phyloP scores from a whole-genome alignment of 2,797 vertebrate genomes.

The Muraenolepis orangiensis region DNA sequence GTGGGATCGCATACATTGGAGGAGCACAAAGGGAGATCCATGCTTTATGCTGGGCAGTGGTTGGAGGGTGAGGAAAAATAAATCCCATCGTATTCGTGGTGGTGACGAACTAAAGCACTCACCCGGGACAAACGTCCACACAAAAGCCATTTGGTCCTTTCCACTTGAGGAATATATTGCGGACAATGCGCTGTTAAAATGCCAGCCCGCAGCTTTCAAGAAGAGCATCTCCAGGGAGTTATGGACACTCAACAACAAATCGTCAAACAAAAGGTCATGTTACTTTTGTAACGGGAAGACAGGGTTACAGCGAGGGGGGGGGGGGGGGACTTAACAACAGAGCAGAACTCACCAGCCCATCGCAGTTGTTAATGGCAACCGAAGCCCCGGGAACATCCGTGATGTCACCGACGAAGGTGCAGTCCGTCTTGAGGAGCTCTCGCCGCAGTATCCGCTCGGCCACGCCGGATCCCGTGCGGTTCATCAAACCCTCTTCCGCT shows the following conservation, averaged over 20 bases:
- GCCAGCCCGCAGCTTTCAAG: slow-evolving; percentile 38
- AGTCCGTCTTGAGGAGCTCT: slow-evolving; percentile 86
- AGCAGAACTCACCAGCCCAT: slow-evolving; percentile 91
- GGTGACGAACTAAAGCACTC: slow-evolving; percentile 52
- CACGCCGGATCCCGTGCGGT: slow-evolving; percentile 31
- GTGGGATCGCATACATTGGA: slow-evolving; percentile 43
- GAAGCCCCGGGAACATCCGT: slow-evolving; percentile 86
- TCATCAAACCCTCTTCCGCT: slow-evolving; percentile 15
- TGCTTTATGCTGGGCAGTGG: slow-evolving; percentile 59
- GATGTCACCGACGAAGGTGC: slow-evolving; percentile 93
- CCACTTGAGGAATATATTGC: slow-evolving; percentile 36
- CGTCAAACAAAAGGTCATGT: slow-evolving; percentile 50
- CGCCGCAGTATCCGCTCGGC: slow-evolving; percentile 73
- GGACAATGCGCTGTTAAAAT: slow-evolving; percentile 60
- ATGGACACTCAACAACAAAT: slow-evolving; percentile 32
- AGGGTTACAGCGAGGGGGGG: background rate
- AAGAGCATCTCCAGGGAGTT: slow-evolving; percentile 35
- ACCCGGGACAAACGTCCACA: slow-evolving; percentile 58
- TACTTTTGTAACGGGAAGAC: slow-evolving; percentile 36
- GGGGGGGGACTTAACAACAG: slow-evolving; percentile 15
- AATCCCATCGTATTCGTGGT: slow-evolving; percentile 20
- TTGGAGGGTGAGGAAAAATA: slow-evolving; percentile 11
- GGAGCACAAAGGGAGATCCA: slow-evolving; percentile 41
- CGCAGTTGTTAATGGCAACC: slow-evolving; percentile 97
- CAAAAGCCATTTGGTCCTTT: slow-evolving; percentile 40